Evolutionary conservation across 2,113 vertebrate species (phyloP).

Genomic region (Sinosuthora webbiana): DNA sequence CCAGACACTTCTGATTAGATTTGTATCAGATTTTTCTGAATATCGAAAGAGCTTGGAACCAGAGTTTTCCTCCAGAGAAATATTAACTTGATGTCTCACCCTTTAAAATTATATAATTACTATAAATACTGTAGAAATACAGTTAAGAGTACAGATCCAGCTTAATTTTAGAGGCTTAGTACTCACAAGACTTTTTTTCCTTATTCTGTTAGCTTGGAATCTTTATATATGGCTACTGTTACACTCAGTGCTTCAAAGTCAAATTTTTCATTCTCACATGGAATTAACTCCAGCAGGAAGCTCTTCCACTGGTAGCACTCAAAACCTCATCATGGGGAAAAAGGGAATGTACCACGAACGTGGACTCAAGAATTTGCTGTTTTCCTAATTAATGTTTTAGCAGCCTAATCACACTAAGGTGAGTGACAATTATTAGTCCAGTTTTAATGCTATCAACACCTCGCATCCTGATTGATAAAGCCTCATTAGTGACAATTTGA

Average conservation of each 20-base stretch:
- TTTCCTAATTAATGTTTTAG: not conserved
- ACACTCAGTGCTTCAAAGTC: not conserved
- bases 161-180: not conserved
- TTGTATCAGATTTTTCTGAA: not conserved
- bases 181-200: not conserved
- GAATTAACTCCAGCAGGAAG: not conserved
- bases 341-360: not conserved
- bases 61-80: not conserved
- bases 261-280: not conserved
- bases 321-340: not conserved
- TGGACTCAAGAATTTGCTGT: not conserved
- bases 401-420: not conserved
- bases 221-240: not conserved
- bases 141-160: not conserved
- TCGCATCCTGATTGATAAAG: not conserved
- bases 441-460: not conserved
- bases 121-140: not conserved
- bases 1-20: not conserved
- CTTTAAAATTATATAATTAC: not conserved
- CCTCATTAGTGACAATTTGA: not conserved
- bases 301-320: not conserved
- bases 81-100: not conserved
- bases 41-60: not conserved
- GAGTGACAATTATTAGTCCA: not conserved
- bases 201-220: not conserved